Percentiles rank a stretch among this genome's conserved stretches.
Evolutionary conservation across 2,888 invertebrate genomes (phyloP).

Genomic region (Melangyna quadrimaculata): DNA sequence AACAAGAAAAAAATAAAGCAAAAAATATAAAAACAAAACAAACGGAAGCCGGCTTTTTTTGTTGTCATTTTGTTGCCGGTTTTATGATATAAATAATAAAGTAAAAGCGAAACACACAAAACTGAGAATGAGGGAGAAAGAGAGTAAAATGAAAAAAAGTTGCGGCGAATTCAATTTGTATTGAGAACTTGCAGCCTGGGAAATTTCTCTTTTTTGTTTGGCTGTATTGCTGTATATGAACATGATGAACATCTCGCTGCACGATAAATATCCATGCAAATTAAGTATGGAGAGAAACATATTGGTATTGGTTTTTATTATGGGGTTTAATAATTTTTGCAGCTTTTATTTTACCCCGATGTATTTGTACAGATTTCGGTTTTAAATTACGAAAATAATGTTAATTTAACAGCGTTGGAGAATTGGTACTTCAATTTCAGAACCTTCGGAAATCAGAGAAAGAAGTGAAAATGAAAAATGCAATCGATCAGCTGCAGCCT

Average conservation of each 20-base stretch:
- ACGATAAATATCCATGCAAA: too few species aligned
- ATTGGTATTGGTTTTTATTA: neutral
- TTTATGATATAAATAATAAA: neutral
- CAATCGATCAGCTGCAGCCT: too few species aligned
- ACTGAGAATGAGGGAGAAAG: neutral
- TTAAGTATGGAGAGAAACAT: neutral
- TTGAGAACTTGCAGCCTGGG: constrained; percentile 23
- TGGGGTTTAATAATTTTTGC: neutral
- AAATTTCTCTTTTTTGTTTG: neutral
- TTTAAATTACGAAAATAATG: neutral
- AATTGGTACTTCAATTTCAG: too few species aligned
- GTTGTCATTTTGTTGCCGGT: constrained; percentile 66
- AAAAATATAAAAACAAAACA: constrained; percentile 47
- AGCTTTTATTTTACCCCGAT: neutral
- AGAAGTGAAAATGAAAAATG: too few species aligned
- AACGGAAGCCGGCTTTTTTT: constrained; percentile 69
- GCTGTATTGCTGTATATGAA: too few species aligned
- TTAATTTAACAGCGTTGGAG: neutral
- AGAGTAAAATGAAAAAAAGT: neutral
- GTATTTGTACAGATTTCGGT: neutral
- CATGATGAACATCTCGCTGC: too few species aligned
- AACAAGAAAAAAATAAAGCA: neutral
- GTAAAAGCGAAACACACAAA: constrained; percentile 1
- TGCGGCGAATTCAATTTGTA: constrained; percentile 50
- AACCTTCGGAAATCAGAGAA: too few species aligned